These are phyloP conservation scores for Telmatochromis bifrenatus DNA, from an alignment of 2,113 vertebrate genomes.

Conservation along the genomic window DNA sequence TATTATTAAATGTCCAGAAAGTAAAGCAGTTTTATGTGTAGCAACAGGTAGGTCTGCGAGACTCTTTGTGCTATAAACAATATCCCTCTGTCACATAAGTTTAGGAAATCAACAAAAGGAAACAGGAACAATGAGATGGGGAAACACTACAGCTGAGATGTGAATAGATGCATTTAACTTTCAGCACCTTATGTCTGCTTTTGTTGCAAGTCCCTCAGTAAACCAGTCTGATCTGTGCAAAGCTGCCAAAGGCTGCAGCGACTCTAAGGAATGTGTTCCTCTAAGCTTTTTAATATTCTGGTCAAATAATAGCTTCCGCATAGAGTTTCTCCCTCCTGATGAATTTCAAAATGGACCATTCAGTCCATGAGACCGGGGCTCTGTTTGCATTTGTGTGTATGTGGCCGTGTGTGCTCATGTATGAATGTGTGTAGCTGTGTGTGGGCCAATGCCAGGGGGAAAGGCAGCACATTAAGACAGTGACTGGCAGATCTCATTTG, in stretches of 20 bases:
- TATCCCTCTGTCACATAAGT: neutral
- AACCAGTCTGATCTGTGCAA: neutral
- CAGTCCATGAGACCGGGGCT: neutral
- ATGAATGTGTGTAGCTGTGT: neutral
- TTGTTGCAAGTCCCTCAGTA: neutral
- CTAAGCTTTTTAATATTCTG: conserved; percentile 49
- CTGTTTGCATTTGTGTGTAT: conserved; percentile 6
- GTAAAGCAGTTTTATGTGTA: neutral
- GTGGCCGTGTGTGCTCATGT: neutral
- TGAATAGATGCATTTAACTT: neutral
- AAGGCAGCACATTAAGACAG: conserved; percentile 50
- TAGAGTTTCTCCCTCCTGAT: conserved; percentile 13
- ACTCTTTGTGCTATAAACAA: neutral
- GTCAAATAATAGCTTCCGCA: conserved; percentile 34
- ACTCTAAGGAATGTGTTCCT: conserved; percentile 1
- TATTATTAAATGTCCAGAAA: neutral
- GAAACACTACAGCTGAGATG: neutral
- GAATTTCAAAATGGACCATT: conserved; percentile 36
- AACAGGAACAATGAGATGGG: neutral
- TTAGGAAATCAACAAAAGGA: neutral
- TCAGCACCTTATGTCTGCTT: neutral
- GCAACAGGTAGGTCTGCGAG: neutral
- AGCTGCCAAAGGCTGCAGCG: neutral
- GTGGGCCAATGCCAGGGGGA: conserved; percentile 20
- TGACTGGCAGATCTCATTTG: conserved; percentile 65